These are phyloP conservation scores for Euborellia annulipes DNA, from an alignment of 1,140 invertebrate species.

Conservation along the genomic window DNA sequence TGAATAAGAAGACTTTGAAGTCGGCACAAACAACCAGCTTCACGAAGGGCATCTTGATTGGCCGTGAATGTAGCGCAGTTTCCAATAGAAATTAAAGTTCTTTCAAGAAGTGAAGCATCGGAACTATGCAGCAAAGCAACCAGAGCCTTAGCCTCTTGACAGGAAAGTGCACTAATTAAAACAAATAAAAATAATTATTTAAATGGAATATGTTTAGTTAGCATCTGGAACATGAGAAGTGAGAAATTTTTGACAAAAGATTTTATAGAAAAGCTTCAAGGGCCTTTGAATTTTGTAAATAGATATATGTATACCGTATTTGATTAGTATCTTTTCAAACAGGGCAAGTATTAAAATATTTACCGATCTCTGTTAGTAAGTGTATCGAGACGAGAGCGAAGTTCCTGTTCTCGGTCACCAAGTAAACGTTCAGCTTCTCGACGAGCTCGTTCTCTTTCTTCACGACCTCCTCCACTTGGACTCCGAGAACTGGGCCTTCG, in stretches of 20 bases:
- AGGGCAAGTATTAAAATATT: constrained; percentile 1
- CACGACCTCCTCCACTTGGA: constrained; percentile 6
- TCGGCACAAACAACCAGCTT: constrained; percentile 33
- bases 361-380: constrained; percentile 21
- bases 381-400: constrained; percentile 21
- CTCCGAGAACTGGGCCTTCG: constrained; percentile 14
- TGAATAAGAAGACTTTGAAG: constrained; percentile 30
- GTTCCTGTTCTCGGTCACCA: constrained; percentile 23
- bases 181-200: too few species aligned
- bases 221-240: too few species aligned
- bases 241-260: too few species aligned
- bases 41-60: constrained; percentile 31
- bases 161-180: constrained; percentile 28
- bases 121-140: constrained; percentile 32
- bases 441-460: constrained; percentile 12
- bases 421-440: constrained; percentile 23
- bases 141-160: constrained; percentile 35
- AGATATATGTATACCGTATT: too few species aligned
- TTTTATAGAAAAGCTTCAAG: too few species aligned
- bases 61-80: constrained; percentile 38
- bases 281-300: too few species aligned
- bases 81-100: constrained; percentile 33
- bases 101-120: constrained; percentile 32
- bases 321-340: too few species aligned
- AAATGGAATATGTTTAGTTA: too few species aligned